Evolutionary conservation across 2,797 vertebrate species (phyloP).

Genomic region (Myotis vivesi): DNA sequence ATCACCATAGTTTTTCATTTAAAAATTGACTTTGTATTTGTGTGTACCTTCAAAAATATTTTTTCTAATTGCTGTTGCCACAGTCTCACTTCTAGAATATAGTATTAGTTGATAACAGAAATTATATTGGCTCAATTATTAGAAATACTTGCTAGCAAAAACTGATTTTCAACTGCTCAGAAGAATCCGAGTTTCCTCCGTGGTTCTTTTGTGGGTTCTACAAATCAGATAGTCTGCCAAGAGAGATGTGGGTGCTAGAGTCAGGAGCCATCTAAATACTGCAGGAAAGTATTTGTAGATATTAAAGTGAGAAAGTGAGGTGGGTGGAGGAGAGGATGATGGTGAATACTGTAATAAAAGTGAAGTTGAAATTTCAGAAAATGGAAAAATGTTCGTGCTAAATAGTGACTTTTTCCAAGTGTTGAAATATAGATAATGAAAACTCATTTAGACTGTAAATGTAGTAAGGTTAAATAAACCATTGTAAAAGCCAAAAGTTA

Average conservation of each 20-base stretch:
- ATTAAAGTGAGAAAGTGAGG: slow-evolving; percentile 3
- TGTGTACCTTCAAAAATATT: not conserved
- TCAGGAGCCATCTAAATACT: slow-evolving; percentile 24
- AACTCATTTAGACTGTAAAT: slow-evolving; percentile 27
- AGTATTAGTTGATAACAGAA: not conserved
- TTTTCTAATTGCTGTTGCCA: not conserved
- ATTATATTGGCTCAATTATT: not conserved
- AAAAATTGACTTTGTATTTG: not conserved
- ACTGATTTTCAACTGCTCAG: not conserved
- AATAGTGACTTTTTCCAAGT: slow-evolving; percentile 14
- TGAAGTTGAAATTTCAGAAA: slow-evolving; percentile 24
- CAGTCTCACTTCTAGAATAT: not conserved
- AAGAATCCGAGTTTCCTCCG: not conserved
- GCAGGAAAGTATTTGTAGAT: not conserved
- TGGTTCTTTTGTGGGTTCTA: not conserved
- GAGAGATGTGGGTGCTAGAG: not conserved
- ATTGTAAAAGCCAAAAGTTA: slow-evolving; percentile 23
- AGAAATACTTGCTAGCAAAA: slow-evolving; percentile 23
- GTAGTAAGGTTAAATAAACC: slow-evolving; percentile 44
- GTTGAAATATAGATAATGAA: slow-evolving; percentile 43
- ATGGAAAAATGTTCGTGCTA: not conserved
- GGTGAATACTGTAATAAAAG: not conserved
- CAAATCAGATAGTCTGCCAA: not conserved
- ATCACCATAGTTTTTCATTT: not conserved
- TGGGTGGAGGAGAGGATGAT: not conserved